A percentile compares a stretch with the other conserved stretches of the same genome.
phyloP scores from a whole-genome alignment of 1,140 invertebrate species.

The Colletes gigas region DNA sequence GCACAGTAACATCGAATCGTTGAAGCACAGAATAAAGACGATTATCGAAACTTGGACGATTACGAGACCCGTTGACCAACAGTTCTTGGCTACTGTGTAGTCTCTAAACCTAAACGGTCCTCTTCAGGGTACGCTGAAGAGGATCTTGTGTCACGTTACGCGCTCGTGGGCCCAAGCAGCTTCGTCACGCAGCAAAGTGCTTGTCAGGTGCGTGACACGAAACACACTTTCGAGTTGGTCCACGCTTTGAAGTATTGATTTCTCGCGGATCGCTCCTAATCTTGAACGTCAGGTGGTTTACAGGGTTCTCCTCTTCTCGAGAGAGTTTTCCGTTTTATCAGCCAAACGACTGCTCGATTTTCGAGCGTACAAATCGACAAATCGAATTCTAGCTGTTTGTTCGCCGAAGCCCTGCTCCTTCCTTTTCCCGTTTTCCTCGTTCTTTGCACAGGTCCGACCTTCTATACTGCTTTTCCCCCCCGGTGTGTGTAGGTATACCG shows the following conservation, averaged over 20 bases:
- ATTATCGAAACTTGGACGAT: too few relatives aligned
- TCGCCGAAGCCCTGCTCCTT: constrained; percentile 24
- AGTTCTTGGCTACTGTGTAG: too few relatives aligned
- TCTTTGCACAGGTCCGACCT: constrained; percentile 32
- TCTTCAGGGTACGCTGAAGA: too few relatives aligned
- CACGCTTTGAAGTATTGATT: constrained; percentile 22
- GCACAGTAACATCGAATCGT: too few relatives aligned
- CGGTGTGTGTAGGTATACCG: constrained; percentile 29
- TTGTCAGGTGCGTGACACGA: background rate
- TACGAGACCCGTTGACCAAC: too few relatives aligned
- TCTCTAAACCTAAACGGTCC: too few relatives aligned
- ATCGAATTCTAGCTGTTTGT: constrained; percentile 67
- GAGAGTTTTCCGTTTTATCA: constrained; percentile 30
- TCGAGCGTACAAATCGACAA: constrained; percentile 59
- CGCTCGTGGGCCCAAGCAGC: too few relatives aligned
- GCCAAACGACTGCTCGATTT: constrained; percentile 59
- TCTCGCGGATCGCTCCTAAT: constrained; percentile 36
- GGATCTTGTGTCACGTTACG: too few relatives aligned
- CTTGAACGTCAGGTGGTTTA: constrained; percentile 40
- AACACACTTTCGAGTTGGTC: constrained; percentile 5
- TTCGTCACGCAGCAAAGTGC: background rate
- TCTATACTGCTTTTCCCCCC: background rate
- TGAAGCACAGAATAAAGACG: too few relatives aligned
- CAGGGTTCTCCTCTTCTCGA: constrained; percentile 8
- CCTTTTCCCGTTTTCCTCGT: constrained; percentile 18